phyloP scores from a whole-genome alignment of 1,140 invertebrate genomes.

The Centruroides vittatus region DNA sequence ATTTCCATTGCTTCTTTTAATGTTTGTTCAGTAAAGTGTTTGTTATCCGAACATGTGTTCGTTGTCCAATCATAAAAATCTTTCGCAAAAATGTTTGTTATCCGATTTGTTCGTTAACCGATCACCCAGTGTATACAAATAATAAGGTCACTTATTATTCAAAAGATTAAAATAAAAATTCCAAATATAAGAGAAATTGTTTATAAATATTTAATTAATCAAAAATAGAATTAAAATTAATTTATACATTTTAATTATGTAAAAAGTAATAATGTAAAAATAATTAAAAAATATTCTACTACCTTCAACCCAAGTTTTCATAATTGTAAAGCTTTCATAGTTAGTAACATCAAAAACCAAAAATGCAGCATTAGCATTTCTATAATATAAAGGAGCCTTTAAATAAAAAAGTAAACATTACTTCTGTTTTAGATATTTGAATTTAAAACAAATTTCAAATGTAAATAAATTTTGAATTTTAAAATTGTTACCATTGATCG shows the following conservation, averaged over 20 bases:
- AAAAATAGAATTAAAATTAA: neutral
- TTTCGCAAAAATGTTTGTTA: too few relatives aligned
- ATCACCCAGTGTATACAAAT: too few relatives aligned
- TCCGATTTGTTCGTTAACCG: too few relatives aligned
- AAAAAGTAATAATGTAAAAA: too few relatives aligned
- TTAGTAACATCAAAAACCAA: slow-evolving; percentile 95
- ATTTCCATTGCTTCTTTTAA: too few relatives aligned
- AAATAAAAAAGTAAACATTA: slow-evolving; percentile 36
- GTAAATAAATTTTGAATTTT: neutral
- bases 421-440: slow-evolving; percentile 34
- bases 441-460: neutral
- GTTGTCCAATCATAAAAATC: too few relatives aligned
- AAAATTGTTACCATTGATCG: slow-evolving; percentile 38
- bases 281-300: slow-evolving; percentile 9
- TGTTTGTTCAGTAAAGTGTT: too few relatives aligned
- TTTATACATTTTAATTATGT: neutral
- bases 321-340: slow-evolving; percentile 57
- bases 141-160: too few relatives aligned
- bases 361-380: slow-evolving; percentile 93
- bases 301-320: slow-evolving; percentile 33
- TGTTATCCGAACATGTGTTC: too few relatives aligned
- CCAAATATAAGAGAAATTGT: neutral
- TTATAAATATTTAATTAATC: neutral
- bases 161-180: too few relatives aligned
- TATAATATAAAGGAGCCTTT: slow-evolving; percentile 90